Evolutionary conservation across 1,140 invertebrate species (phyloP).

Genomic region (Drosophila triauraria): DNA sequence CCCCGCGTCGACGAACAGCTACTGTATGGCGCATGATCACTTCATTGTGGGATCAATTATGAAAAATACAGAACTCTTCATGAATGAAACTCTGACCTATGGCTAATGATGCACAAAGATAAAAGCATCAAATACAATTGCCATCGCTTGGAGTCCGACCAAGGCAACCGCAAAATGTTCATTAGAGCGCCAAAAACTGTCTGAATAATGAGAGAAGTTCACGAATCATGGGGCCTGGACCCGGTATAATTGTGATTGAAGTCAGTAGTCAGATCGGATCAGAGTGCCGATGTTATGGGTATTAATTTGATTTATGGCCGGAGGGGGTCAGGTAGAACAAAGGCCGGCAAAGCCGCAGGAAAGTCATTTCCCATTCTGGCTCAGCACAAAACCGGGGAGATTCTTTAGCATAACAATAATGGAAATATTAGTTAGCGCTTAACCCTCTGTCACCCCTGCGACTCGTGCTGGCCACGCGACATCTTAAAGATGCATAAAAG

Average conservation of each 20-base stretch:
- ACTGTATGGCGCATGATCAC: slow-evolving; percentile 49
- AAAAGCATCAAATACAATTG: slow-evolving; percentile 26
- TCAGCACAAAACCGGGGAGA: neutral
- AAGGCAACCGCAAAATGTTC: slow-evolving; percentile 62
- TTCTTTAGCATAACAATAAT: slow-evolving; percentile 40
- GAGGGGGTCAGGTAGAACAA: slow-evolving; percentile 42
- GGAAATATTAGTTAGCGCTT: slow-evolving; percentile 61
- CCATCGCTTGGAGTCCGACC: slow-evolving; percentile 18
- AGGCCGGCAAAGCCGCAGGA: slow-evolving; percentile 45
- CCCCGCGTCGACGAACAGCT: slow-evolving; percentile 11
- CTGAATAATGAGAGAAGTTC: slow-evolving; percentile 53
- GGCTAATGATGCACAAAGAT: slow-evolving; percentile 52
- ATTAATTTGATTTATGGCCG: slow-evolving; percentile 56
- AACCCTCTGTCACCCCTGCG: slow-evolving; percentile 43
- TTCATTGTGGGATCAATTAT: slow-evolving; percentile 43
- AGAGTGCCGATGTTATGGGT: slow-evolving; percentile 37
- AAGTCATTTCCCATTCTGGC: slow-evolving; percentile 35
- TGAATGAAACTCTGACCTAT: slow-evolving; percentile 59
- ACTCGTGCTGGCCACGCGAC: slow-evolving; percentile 55
- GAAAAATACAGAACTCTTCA: slow-evolving; percentile 35
- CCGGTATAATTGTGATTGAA: slow-evolving; percentile 47
- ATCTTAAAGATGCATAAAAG: slow-evolving; percentile 56
- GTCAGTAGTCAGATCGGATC: slow-evolving; percentile 24
- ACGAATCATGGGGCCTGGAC: slow-evolving; percentile 25
- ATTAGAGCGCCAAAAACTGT: slow-evolving; percentile 60